phyloP scores from a whole-genome alignment of 30 jellyfish, hydroid and myxozoan species.

The Sanderia malayensis region DNA sequence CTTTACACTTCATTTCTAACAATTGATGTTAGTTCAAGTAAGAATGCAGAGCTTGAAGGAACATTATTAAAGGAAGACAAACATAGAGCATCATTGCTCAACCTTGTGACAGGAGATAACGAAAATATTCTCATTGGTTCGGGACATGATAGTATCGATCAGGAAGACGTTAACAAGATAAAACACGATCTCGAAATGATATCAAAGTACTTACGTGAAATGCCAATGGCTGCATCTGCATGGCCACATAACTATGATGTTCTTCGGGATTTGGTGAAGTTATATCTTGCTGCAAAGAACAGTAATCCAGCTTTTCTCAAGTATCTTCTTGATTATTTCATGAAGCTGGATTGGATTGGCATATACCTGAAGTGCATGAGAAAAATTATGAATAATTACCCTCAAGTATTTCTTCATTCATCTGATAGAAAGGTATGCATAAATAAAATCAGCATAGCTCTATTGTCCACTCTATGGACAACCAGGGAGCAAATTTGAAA shows the following conservation, averaged over 20 bases:
- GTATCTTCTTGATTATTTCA: constrained; percentile 45
- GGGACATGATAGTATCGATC: constrained; percentile 21
- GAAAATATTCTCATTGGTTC: constrained; percentile 21
- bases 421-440: constrained; percentile 57
- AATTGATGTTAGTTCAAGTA: constrained; percentile 53
- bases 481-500: too few species aligned
- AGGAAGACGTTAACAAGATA: constrained; percentile 47
- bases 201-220: constrained; percentile 47
- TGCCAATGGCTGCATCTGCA: constrained; percentile 61
- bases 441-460: background rate
- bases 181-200: constrained; percentile 61
- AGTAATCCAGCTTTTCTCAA: constrained; percentile 27
- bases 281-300: constrained; percentile 47
- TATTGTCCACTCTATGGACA: too few species aligned
- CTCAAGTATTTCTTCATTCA: constrained; percentile 74
- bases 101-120: constrained; percentile 35
- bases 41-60: constrained; percentile 1
- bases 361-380: constrained; percentile 61
- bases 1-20: constrained; percentile 63
- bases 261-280: constrained; percentile 61
- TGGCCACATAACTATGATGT: constrained; percentile 80
- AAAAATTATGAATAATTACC: constrained; percentile 59
- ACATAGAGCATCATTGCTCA: constrained; percentile 52
- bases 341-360: constrained; percentile 80
- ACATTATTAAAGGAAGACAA: too few species aligned